A percentile compares a stretch with the other conserved stretches of the same genome.
These are phyloP conservation scores for Tachysurus fulvidraco DNA, from an alignment of 2,113 vertebrate species.

Conservation along the genomic window DNA sequence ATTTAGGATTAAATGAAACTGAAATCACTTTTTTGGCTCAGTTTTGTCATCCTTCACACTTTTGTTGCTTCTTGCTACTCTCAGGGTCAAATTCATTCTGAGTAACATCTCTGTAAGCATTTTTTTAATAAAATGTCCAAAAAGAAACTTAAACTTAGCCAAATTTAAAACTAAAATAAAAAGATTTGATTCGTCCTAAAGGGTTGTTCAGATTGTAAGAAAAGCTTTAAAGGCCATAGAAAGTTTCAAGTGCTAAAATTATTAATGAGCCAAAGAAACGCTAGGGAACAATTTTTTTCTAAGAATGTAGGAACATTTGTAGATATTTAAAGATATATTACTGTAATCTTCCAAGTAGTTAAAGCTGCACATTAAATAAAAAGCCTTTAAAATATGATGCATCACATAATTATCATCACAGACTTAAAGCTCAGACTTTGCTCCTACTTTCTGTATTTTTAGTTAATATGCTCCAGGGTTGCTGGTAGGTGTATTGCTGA, in stretches of 20 bases:
- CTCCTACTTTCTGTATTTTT: neutral
- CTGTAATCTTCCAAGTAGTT: neutral
- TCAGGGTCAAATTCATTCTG: neutral
- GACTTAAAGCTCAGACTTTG: neutral
- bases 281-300: neutral
- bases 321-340: neutral
- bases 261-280: neutral
- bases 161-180: too few species aligned
- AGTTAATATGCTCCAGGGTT: neutral
- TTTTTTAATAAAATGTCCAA: neutral
- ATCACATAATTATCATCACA: neutral
- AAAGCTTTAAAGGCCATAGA: neutral
- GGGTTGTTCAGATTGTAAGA: neutral
- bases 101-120: neutral
- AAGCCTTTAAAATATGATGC: neutral
- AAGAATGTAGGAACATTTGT: neutral
- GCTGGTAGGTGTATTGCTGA: neutral
- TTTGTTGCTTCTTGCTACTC: neutral
- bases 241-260: neutral
- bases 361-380: neutral
- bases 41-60: neutral
- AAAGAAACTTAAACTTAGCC: neutral
- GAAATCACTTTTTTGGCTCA: neutral
- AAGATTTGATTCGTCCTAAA: neutral
- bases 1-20: constrained; percentile 1